Evolutionary conservation across 2,888 invertebrate genomes (phyloP).

Genomic region (Torymus auratus): DNA sequence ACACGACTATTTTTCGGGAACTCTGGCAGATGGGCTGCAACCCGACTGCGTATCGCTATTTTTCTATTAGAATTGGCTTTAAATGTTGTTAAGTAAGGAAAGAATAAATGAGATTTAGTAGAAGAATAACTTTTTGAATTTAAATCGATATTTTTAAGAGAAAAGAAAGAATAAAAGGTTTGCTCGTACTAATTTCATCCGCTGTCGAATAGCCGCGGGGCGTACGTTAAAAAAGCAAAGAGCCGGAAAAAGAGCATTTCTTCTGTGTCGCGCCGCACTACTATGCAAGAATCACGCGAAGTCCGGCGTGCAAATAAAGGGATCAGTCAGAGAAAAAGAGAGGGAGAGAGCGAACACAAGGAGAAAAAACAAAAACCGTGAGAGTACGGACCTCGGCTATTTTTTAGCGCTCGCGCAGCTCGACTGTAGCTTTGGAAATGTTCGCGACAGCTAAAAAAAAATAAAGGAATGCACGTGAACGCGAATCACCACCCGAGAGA

Average conservation of each 20-base stretch:
- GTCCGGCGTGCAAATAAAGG: slow-evolving; percentile 31
- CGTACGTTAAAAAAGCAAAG: background rate
- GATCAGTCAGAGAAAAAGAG: slow-evolving; percentile 30
- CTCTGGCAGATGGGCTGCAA: no score
- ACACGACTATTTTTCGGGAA: no score
- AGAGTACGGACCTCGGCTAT: background rate
- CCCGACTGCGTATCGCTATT: no score
- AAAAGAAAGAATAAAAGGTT: slow-evolving; percentile 18
- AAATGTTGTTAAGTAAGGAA: no score
- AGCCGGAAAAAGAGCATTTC: background rate
- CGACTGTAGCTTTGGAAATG: slow-evolving; percentile 30
- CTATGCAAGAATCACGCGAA: slow-evolving; percentile 23
- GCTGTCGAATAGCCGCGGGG: no score
- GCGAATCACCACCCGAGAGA: slow-evolving; percentile 6
- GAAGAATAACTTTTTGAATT: no score
- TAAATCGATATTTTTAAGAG: no score
- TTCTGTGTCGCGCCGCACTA: background rate
- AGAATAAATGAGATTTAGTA: no score
- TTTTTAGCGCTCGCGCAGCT: slow-evolving; percentile 33
- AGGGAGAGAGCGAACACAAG: background rate
- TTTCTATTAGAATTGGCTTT: no score
- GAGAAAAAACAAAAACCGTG: background rate
- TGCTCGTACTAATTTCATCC: no score
- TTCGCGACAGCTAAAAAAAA: slow-evolving; percentile 8
- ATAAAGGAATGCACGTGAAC: background rate